Percentiles rank a stretch among this genome's conserved stretches.
Evolutionary conservation across 1,140 invertebrate species (phyloP).

Genomic region (Tyrophagus putrescentiae): DNA sequence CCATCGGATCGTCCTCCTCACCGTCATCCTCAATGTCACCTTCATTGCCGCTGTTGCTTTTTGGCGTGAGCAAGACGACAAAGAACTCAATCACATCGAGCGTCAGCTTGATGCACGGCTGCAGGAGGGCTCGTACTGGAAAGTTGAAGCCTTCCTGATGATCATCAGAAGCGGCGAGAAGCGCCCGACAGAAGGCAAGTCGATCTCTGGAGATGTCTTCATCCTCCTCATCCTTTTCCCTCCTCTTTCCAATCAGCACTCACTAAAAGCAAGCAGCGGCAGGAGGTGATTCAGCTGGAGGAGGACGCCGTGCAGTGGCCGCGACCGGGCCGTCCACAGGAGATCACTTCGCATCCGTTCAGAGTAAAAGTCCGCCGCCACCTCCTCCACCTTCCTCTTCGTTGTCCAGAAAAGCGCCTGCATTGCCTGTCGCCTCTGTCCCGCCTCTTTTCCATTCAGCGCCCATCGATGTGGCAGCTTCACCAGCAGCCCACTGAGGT

Average conservation of each 20-base stretch:
- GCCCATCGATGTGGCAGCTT: neutral
- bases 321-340: neutral
- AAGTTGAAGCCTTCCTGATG: too few relatives aligned
- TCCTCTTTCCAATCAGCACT: neutral
- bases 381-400: neutral
- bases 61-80: neutral
- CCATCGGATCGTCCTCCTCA: neutral
- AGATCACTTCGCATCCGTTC: neutral
- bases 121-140: too few relatives aligned
- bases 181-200: too few relatives aligned
- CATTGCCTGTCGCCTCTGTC: neutral
- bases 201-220: too few relatives aligned
- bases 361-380: neutral
- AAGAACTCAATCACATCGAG: constrained; percentile 10
- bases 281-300: constrained; percentile 10
- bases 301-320: constrained; percentile 10
- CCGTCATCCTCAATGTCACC: neutral
- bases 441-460: neutral
- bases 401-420: neutral
- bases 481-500: constrained; percentile 6
- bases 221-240: neutral
- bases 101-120: neutral
- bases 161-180: too few relatives aligned
- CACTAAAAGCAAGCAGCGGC: neutral
- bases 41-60: neutral